Conservation (phyloP, 2,888 invertebrate species). For the Sturmia bella region DNA sequence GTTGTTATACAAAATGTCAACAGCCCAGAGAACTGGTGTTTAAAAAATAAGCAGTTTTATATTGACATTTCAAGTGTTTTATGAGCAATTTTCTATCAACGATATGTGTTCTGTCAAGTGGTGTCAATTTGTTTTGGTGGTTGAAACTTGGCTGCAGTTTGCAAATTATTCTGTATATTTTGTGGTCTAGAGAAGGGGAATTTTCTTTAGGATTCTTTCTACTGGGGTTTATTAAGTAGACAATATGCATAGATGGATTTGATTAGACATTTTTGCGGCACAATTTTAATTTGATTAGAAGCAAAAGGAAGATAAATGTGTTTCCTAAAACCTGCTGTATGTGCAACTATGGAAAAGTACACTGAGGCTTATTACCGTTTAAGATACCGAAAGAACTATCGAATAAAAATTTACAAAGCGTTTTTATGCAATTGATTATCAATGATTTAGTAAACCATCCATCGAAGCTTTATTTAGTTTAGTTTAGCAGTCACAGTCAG, state of each 20-base stretch:
- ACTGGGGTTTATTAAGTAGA: constrained; percentile 49
- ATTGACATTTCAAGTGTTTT: constrained; percentile 65
- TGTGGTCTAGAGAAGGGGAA: neutral
- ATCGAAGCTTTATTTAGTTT: too few relatives aligned
- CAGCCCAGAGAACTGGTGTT: constrained; percentile 36
- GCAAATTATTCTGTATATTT: constrained; percentile 32
- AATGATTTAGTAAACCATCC: too few relatives aligned
- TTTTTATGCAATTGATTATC: too few relatives aligned
- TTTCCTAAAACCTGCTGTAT: too few relatives aligned
- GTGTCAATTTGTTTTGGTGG: neutral
- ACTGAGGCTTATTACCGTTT: too few relatives aligned
- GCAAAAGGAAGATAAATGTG: too few relatives aligned
- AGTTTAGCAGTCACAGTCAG: too few relatives aligned
- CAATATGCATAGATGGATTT: constrained; percentile 48
- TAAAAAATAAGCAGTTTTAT: constrained; percentile 8
- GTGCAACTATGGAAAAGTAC: too few relatives aligned
- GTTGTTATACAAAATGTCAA: constrained; percentile 52
- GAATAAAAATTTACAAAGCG: too few relatives aligned
- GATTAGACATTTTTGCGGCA: constrained; percentile 44
- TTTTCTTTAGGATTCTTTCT: neutral
- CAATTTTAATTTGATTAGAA: neutral
- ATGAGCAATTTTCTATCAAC: constrained; percentile 13
- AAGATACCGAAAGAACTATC: too few relatives aligned
- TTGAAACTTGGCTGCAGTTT: constrained; percentile 41
- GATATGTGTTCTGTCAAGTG: constrained; percentile 54